A percentile compares a stretch with the other conserved stretches of the same genome.
Evolutionary conservation across 2,797 vertebrate species (phyloP).

Genomic region (Coregonus suidteri): DNA sequence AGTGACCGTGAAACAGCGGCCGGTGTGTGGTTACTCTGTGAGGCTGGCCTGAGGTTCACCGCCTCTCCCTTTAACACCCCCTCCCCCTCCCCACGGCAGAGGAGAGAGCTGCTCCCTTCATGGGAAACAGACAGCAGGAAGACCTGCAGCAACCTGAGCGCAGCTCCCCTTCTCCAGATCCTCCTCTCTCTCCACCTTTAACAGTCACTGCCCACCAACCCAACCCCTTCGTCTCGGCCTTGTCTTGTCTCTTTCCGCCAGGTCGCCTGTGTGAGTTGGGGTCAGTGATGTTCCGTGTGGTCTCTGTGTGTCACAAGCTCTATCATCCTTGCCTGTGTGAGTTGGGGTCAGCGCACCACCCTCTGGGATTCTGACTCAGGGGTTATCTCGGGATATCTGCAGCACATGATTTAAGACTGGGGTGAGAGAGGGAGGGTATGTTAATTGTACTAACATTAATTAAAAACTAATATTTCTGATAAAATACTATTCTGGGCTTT

Average conservation of each 20-base stretch:
- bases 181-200: slow-evolving; percentile 16
- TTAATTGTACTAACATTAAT: neutral
- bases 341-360: no score
- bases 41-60: slow-evolving; percentile 47
- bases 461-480: neutral
- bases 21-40: slow-evolving; percentile 63
- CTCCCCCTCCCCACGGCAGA: slow-evolving; percentile 14
- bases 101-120: slow-evolving; percentile 52
- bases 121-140: slow-evolving; percentile 28
- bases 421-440: neutral
- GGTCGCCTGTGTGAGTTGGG: slow-evolving; percentile 23
- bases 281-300: slow-evolving; percentile 13
- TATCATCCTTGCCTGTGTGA: neutral
- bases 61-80: slow-evolving; percentile 40
- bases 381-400: neutral
- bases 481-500: slow-evolving; percentile 2
- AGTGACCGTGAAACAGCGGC: slow-evolving; percentile 61
- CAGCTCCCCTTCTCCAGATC: slow-evolving; percentile 18
- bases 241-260: slow-evolving; percentile 47
- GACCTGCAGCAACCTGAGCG: slow-evolving; percentile 58
- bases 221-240: slow-evolving; percentile 9
- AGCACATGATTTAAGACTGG: neutral
- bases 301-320: neutral
- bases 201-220: slow-evolving; percentile 17
- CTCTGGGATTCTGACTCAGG: neutral